Evolutionary conservation across 2,888 invertebrate genomes (phyloP).

Genomic region (Scaptomyza reducta): DNA sequence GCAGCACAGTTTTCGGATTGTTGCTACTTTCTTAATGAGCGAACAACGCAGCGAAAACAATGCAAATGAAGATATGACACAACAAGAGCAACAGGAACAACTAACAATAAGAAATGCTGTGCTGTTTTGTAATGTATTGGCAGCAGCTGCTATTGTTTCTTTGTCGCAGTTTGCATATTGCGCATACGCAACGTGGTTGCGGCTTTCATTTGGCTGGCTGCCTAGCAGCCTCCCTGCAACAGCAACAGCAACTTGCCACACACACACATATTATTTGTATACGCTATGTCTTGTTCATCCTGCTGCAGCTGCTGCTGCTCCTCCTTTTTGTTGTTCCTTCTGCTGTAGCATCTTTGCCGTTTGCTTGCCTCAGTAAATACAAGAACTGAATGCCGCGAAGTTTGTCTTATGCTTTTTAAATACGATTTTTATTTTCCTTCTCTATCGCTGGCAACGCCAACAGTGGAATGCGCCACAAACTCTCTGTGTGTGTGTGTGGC

Average conservation of each 20-base stretch:
- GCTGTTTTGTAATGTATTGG: constrained; percentile 36
- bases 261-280: constrained; percentile 34
- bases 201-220: constrained; percentile 46
- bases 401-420: constrained; percentile 27
- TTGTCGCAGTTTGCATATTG: constrained; percentile 53
- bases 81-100: constrained; percentile 23
- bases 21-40: constrained; percentile 48
- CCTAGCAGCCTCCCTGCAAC: constrained; percentile 2
- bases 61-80: constrained; percentile 55
- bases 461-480: constrained; percentile 8
- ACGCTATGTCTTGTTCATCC: constrained; percentile 20
- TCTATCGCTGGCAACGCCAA: constrained; percentile 10
- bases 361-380: constrained; percentile 49
- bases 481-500: neutral
- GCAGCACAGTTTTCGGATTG: constrained; percentile 17
- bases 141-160: constrained; percentile 42
- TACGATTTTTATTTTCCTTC: constrained; percentile 1
- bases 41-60: constrained; percentile 20
- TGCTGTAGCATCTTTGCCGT: constrained; percentile 2
- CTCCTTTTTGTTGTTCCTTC: constrained; percentile 1
- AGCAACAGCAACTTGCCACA: constrained; percentile 22
- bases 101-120: constrained; percentile 28
- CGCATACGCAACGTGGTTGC: constrained; percentile 71
- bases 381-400: constrained; percentile 34
- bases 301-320: constrained; percentile 6